phyloP scores from a whole-genome alignment of 2,797 vertebrate species.

The Premnoplex brunnescens region DNA sequence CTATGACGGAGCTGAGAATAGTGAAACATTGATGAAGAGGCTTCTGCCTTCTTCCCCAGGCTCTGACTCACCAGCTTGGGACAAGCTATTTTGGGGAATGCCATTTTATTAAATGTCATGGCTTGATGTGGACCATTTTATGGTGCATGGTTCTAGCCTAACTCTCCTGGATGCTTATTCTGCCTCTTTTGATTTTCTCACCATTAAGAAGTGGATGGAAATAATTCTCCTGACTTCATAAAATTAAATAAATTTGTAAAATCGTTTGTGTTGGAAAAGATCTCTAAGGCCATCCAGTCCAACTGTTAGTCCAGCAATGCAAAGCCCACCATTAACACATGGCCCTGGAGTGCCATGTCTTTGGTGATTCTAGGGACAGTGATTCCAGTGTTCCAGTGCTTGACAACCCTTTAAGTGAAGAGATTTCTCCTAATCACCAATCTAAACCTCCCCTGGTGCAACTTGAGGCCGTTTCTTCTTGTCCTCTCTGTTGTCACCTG shows the following conservation, averaged over 20 bases:
- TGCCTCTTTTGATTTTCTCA: background rate
- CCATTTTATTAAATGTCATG: rapidly evolving
- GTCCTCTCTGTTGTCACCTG: background rate
- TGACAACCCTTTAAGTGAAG: background rate
- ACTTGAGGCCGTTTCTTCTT: background rate
- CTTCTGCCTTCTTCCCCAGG: background rate
- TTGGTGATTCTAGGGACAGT: background rate
- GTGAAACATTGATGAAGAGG: background rate
- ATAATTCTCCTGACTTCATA: background rate
- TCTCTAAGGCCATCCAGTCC: background rate
- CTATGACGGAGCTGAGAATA: background rate
- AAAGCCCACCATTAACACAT: background rate
- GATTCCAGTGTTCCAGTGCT: background rate
- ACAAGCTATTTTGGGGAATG: background rate
- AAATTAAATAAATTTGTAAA: background rate
- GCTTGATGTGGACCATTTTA: background rate
- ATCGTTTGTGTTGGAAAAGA: background rate
- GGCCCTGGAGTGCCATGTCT: background rate
- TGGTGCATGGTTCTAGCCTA: background rate
- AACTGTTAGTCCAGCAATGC: background rate
- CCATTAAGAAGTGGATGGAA: background rate
- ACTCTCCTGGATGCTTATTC: background rate
- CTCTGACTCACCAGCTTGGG: background rate
- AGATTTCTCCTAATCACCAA: background rate
- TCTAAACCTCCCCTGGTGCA: background rate